phyloP scores from a whole-genome alignment of 2,797 vertebrate genomes.

The Melanotaenia trifasciata region DNA sequence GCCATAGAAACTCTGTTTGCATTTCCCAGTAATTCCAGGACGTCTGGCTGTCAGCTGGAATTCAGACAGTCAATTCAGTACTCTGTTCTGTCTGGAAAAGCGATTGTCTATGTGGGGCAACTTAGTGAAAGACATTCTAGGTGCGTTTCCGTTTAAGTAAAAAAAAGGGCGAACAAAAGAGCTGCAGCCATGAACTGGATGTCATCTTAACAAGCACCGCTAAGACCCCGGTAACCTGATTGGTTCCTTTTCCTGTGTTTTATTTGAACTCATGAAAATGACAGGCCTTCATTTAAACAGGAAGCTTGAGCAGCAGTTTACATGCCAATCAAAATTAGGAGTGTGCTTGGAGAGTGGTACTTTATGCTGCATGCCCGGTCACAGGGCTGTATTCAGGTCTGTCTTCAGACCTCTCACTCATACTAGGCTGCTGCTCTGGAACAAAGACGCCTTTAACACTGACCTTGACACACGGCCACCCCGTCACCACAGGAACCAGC shows the following conservation, averaged over 20 bases:
- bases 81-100: constrained; percentile 74
- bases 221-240: constrained; percentile 20
- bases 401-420: constrained; percentile 69
- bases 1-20: constrained; percentile 87
- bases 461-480: constrained; percentile 83
- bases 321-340: constrained; percentile 70
- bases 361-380: constrained; percentile 67
- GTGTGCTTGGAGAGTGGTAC: constrained; percentile 56
- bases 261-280: constrained; percentile 62
- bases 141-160: constrained; percentile 73
- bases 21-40: constrained; percentile 84
- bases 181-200: constrained; percentile 29
- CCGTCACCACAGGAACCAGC: constrained; percentile 83
- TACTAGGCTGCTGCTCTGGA: constrained; percentile 66
- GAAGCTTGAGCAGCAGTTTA: constrained; percentile 34
- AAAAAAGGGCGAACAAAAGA: constrained; percentile 65
- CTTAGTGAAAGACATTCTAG: constrained; percentile 71
- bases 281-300: constrained; percentile 50
- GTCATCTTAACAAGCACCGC: constrained; percentile 42
- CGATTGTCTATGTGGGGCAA: constrained; percentile 66
- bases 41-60: constrained; percentile 80
- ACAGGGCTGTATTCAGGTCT: constrained; percentile 74
- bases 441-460: constrained; percentile 85
- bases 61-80: constrained; percentile 77
- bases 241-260: constrained; percentile 31